Conservation (phyloP, 2,888 invertebrate genomes). For the Tipula confusa region DNA sequence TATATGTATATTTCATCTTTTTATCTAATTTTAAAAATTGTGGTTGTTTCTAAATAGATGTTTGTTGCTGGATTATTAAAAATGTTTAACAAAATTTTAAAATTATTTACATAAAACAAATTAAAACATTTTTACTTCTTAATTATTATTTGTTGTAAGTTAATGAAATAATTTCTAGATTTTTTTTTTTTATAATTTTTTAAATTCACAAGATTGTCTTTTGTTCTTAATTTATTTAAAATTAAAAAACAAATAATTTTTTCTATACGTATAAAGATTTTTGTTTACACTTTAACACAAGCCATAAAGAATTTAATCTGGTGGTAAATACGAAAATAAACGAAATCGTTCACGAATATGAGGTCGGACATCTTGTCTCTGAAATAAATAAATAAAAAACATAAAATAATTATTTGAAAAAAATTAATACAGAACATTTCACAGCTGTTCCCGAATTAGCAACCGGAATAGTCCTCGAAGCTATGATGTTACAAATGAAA, state of each 20-base stretch:
- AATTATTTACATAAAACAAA: background rate
- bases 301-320: slow-evolving; percentile 59
- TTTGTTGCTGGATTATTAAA: background rate
- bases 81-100: background rate
- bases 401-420: no score
- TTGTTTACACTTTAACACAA: background rate
- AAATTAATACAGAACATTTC: no score
- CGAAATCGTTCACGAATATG: slow-evolving; percentile 87
- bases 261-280: slow-evolving; percentile 14
- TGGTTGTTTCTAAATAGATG: background rate
- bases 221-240: slow-evolving; percentile 3
- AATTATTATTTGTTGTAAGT: background rate
- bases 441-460: no score
- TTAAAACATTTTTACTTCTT: background rate
- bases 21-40: no score
- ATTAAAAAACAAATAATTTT: background rate
- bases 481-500: no score
- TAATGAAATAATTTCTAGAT: background rate
- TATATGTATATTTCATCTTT: no score
- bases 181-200: background rate
- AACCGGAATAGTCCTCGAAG: no score
- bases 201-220: slow-evolving; percentile 9
- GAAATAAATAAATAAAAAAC: slow-evolving; percentile 44
- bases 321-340: slow-evolving; percentile 82
- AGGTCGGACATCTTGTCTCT: slow-evolving; percentile 90